Conservation (phyloP, 2,888 invertebrate genomes). For the Taphrorychus bicolor region DNA sequence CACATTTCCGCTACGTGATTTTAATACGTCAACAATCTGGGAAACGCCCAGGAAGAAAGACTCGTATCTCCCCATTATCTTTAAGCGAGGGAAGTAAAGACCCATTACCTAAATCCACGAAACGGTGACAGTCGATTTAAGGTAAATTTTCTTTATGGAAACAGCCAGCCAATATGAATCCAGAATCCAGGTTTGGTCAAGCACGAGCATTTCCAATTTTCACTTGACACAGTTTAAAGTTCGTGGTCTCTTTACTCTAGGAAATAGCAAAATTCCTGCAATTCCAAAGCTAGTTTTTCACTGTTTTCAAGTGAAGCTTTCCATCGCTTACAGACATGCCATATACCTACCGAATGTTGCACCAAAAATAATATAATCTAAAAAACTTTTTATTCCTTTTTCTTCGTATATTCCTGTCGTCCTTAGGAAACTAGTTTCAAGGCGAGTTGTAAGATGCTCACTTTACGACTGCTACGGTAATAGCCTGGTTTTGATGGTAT, state of each 20-base stretch:
- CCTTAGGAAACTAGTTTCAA: not conserved
- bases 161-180: too few relatives aligned
- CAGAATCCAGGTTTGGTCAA: too few relatives aligned
- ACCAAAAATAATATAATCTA: not conserved
- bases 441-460: not conserved
- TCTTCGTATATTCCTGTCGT: not conserved
- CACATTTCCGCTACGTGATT: constrained; percentile 1
- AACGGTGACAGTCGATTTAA: constrained; percentile 22
- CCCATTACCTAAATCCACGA: constrained; percentile 23
- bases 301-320: too few relatives aligned
- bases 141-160: constrained; percentile 31
- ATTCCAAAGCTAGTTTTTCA: too few relatives aligned
- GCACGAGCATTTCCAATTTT: too few relatives aligned
- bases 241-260: too few relatives aligned
- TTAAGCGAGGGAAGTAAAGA: constrained; percentile 13
- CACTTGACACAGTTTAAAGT: too few relatives aligned
- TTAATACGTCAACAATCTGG: constrained; percentile 10
- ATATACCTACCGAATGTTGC: not conserved
- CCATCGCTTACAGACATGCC: too few relatives aligned
- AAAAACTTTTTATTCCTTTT: not conserved
- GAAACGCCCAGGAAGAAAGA: constrained; percentile 2
- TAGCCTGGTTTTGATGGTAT: not conserved
- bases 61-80: constrained; percentile 19
- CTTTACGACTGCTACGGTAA: not conserved
- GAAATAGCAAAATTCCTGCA: too few relatives aligned